phyloP scores from a whole-genome alignment of 2,888 invertebrate species.

The Drosophila mimetica region DNA sequence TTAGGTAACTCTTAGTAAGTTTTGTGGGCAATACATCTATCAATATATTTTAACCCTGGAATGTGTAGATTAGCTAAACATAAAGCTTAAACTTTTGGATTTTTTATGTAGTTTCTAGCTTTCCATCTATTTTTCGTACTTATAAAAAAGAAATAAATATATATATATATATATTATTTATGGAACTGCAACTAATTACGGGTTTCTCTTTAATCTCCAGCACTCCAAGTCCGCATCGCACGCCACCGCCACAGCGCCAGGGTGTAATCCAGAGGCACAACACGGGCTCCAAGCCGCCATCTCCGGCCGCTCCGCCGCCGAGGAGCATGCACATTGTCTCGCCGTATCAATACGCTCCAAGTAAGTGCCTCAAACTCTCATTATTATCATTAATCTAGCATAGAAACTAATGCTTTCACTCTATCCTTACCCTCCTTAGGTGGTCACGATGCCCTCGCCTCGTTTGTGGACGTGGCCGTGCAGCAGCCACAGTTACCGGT shows the following conservation, averaged over 20 bases:
- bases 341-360: slow-evolving; percentile 85
- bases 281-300: slow-evolving; percentile 86
- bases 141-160: too few relatives aligned
- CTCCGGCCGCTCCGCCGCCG: slow-evolving; percentile 85
- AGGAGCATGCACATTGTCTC: slow-evolving; percentile 85
- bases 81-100: not conserved
- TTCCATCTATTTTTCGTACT: too few relatives aligned
- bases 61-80: not conserved
- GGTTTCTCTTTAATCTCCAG: slow-evolving; percentile 54
- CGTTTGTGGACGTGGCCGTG: slow-evolving; percentile 95
- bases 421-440: slow-evolving; percentile 43
- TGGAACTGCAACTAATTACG: not conserved
- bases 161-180: not conserved
- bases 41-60: not conserved
- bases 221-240: slow-evolving; percentile 85
- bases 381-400: too few relatives aligned
- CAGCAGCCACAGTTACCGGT: slow-evolving; percentile 95
- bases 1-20: not conserved
- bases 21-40: not conserved
- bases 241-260: slow-evolving; percentile 87
- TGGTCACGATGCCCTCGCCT: slow-evolving; percentile 94
- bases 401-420: not conserved
- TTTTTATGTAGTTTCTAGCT: too few relatives aligned
- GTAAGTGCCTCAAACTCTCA: slow-evolving; percentile 82
- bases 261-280: slow-evolving; percentile 92